Evolutionary conservation across 2,113 vertebrate genomes (phyloP).

Genomic region (Corythoichthys intestinalis): DNA sequence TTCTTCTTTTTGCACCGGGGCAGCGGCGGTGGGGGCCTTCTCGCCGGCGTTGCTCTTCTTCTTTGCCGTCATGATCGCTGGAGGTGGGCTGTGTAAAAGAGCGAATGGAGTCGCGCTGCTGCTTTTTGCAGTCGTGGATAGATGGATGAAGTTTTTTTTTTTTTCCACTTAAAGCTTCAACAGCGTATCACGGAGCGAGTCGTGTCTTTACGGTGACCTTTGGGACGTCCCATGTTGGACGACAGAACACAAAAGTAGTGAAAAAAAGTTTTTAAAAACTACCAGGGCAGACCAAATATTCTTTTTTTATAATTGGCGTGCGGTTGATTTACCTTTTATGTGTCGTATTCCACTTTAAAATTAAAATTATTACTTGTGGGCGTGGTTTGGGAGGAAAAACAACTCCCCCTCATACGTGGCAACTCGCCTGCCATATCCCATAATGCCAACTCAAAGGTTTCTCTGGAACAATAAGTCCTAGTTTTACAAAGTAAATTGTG

Average conservation of each 20-base stretch:
- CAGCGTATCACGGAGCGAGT: constrained; percentile 70
- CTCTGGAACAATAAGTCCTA: neutral
- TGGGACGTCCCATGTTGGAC: constrained; percentile 49
- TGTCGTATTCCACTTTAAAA: neutral
- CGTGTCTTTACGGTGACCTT: constrained; percentile 56
- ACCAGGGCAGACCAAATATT: constrained; percentile 14
- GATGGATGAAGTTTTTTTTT: constrained; percentile 6
- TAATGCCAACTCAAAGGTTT: neutral
- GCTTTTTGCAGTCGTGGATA: constrained; percentile 56
- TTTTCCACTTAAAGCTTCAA: constrained; percentile 32
- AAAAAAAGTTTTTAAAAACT: neutral
- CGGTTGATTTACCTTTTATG: neutral
- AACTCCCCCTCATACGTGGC: constrained; percentile 64
- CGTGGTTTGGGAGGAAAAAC: neutral
- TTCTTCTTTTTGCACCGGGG: constrained; percentile 53
- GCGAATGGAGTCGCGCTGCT: constrained; percentile 6
- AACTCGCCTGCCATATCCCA: constrained; percentile 24
- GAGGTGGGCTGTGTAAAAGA: neutral
- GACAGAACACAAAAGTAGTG: neutral
- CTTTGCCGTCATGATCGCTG: constrained; percentile 64
- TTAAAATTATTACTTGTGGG: neutral
- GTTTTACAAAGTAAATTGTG: neutral
- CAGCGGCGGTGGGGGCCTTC: constrained; percentile 30
- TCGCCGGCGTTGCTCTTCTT: constrained; percentile 62
- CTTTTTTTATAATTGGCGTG: neutral